A percentile compares a stretch with the other conserved stretches of the same genome.
Evolutionary conservation across 2,888 invertebrate species (phyloP).

Genomic region (Tolmerus cingulatus): DNA sequence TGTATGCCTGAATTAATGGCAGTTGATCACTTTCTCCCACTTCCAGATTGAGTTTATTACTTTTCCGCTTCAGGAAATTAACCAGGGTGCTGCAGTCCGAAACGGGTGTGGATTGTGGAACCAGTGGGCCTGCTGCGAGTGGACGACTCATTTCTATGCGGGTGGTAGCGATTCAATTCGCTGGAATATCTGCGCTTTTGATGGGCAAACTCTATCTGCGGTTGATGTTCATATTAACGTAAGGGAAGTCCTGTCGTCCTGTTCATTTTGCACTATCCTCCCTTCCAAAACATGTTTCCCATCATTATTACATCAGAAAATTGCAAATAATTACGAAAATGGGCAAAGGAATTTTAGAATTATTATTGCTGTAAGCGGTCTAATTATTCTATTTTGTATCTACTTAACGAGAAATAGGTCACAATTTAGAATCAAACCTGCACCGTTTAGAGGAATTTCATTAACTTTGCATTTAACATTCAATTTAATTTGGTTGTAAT

Average conservation of each 20-base stretch:
- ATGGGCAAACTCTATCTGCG: background rate
- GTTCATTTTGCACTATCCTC: background rate
- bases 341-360: background rate
- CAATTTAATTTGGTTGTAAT: too few species aligned
- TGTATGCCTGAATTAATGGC: conserved; percentile 26
- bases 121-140: background rate
- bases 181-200: background rate
- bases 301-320: background rate
- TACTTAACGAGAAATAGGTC: background rate
- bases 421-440: background rate
- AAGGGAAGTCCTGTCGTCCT: background rate
- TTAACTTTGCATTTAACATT: too few species aligned
- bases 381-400: background rate
- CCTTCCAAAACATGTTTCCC: background rate
- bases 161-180: background rate
- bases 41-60: conserved; percentile 30
- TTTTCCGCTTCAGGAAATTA: conserved; percentile 33
- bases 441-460: too few species aligned
- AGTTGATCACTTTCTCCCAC: conserved; percentile 31
- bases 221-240: background rate
- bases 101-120: background rate
- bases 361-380: background rate
- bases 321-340: background rate
- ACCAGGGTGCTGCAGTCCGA: background rate
- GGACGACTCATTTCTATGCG: background rate